phyloP scores from a whole-genome alignment of 2,113 vertebrate species.

The Silurus meridionalis region DNA sequence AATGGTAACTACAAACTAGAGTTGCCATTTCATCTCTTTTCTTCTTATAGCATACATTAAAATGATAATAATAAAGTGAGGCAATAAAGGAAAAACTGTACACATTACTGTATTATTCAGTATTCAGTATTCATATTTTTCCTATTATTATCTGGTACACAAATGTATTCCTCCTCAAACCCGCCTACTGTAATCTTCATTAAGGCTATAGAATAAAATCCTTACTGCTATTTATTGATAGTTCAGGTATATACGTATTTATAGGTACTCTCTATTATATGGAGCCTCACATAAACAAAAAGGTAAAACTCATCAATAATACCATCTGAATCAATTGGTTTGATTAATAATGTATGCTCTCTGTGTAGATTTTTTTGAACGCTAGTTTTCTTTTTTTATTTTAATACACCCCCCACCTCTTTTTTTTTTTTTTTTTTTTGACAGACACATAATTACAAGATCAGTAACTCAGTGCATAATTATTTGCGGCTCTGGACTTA shows the following conservation, averaged over 20 bases:
- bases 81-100: too few species aligned
- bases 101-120: neutral
- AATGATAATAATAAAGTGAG: too few species aligned
- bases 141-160: neutral
- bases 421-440: neutral
- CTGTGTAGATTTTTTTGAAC: neutral
- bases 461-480: slow-evolving; percentile 21
- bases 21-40: neutral
- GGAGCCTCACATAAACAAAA: neutral
- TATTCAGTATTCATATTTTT: neutral
- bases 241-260: neutral
- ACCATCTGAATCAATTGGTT: neutral
- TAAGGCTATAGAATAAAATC: neutral
- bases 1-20: neutral
- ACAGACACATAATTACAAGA: slow-evolving; percentile 38
- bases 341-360: slow-evolving; percentile 5
- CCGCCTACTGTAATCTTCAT: neutral
- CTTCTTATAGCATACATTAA: too few species aligned
- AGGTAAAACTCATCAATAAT: neutral
- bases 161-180: neutral
- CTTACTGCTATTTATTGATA: neutral
- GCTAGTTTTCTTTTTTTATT: neutral
- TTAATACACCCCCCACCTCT: neutral
- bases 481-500: slow-evolving; percentile 9
- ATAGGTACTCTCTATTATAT: neutral